Evolutionary conservation across 2,797 vertebrate genomes (phyloP), one percentile per base, ranked within the genome.

Genomic region (Ibycter americanus): DNA sequence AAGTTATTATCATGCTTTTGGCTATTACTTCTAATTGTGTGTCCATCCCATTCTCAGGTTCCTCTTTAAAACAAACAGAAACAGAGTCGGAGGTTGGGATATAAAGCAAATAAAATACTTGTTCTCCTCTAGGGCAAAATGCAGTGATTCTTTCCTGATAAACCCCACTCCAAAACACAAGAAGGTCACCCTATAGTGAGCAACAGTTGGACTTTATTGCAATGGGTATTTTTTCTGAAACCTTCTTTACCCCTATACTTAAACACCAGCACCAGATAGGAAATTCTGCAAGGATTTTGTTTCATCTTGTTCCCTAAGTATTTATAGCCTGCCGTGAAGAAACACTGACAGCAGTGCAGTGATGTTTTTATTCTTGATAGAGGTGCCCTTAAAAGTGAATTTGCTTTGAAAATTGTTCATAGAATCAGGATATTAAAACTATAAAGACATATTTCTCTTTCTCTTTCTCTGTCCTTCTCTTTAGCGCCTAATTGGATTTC

Each of bases 401-500:
- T 97, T 97, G 46, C 85, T 98, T 95, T 92, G 90, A 97, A 96
- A 97, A 82, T 76, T 79, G 5, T 95, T 97, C 89, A 92, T 62
- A 78, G 83, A 96, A 95, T 93, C 90, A 83, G 82, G 88, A 73
- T 91, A 93, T 93, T 86, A 90, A 94, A 96, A 95, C 83, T 92
- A 93, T 96, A 89, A 98, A 98, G 91, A 94, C 81, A 58, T 62
- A 61, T 78, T 84, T 96, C 87, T 79, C 88, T 72, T 85, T 92
- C 78, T 92, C 88, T 86, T 91, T 95, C 88, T 91, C 79, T 93
- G 67, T 96, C 81, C 84, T 92, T 65, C 94, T 95, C 89, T 92
- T 96, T 84, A 94, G 85, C 66, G 70, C 95, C 97, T 98, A 98
- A 98, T 98, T 98, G 97, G 95, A 98, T 99, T 98, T 99, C 98